Conservation (phyloP, 35 echinoderm and acorn worm genomes). For the Acanthaster planci region DNA sequence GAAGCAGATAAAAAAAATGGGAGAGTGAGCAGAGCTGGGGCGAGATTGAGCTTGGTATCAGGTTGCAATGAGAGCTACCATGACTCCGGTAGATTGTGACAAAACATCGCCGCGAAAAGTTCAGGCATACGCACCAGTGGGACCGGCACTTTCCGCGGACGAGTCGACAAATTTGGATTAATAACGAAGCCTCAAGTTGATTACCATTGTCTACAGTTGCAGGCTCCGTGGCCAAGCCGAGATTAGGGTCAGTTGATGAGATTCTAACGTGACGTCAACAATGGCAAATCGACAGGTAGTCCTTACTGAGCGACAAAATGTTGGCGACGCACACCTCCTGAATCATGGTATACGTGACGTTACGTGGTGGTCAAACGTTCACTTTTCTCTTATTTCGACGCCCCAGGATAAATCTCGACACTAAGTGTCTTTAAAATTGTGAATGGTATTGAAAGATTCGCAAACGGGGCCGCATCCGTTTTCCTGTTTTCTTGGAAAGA, state of each 20-base stretch:
- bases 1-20: background rate
- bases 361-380: background rate
- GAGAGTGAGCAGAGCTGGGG: background rate
- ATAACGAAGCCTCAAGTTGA: constrained; percentile 19
- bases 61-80: background rate
- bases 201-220: constrained; percentile 33
- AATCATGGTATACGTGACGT: background rate
- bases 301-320: background rate
- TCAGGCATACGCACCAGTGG: constrained; percentile 9
- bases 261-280: constrained; percentile 14
- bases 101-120: constrained; percentile 10
- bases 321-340: background rate
- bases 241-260: constrained; percentile 14
- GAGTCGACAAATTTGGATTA: constrained; percentile 27
- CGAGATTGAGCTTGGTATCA: constrained; percentile 7
- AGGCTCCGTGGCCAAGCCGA: background rate
- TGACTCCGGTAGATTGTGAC: background rate
- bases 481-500: no score
- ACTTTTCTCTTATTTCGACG: no score
- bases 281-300: background rate
- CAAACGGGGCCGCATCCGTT: no score
- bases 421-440: no score
- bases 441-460: no score
- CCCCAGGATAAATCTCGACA: no score
- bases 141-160: constrained; percentile 13